phyloP scores from a whole-genome alignment of 2,888 invertebrate genomes.

The Rapana venosa region DNA sequence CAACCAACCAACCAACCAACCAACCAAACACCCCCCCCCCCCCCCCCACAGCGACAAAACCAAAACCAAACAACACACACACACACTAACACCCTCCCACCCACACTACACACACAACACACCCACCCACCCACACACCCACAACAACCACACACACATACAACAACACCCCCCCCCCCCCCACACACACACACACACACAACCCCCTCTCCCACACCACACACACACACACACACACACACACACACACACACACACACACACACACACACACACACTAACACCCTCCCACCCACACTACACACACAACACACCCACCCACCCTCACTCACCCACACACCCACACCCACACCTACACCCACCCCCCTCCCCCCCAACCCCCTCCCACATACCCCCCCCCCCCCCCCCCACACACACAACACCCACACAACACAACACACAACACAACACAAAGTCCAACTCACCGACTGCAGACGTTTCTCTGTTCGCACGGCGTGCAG shows the following conservation, averaged over 20 bases:
- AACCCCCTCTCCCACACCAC: neutral
- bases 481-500: constrained; percentile 80
- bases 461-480: constrained; percentile 79
- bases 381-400: neutral
- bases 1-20: neutral
- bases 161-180: neutral
- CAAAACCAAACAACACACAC: neutral
- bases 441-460: constrained; percentile 49
- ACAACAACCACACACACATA: neutral
- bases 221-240: neutral
- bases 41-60: neutral
- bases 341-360: neutral
- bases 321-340: neutral
- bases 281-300: neutral
- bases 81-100: neutral
- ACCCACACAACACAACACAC: neutral
- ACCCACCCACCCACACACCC: neutral
- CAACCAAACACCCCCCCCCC: too few species aligned
- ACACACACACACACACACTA: neutral
- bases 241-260: constrained; percentile 4
- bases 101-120: neutral
- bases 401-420: neutral
- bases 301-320: neutral
- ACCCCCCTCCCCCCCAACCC: neutral
- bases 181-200: neutral